phyloP scores from a whole-genome alignment of 2,113 vertebrate species.

The Heliornis fulica region DNA sequence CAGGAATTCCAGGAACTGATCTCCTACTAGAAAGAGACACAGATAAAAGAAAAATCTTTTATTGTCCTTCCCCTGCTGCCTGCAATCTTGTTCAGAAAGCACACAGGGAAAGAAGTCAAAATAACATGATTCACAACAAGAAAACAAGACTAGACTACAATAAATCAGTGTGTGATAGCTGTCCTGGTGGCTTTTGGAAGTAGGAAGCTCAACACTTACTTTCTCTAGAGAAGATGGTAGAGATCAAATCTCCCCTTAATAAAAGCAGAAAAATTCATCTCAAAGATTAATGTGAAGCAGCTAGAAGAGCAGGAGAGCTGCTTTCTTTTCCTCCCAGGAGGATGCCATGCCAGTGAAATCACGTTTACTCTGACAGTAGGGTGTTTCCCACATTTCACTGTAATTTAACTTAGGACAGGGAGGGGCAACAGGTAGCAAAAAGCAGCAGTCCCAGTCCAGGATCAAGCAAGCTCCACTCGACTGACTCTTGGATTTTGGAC shows the following conservation, averaged over 20 bases:
- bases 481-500: neutral
- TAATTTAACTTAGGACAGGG: neutral
- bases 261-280: neutral
- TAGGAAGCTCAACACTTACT: no score
- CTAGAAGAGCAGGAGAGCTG: neutral
- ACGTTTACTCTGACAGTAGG: neutral
- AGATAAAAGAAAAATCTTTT: neutral
- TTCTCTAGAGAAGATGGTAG: neutral
- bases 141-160: neutral
- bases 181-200: neutral
- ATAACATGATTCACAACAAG: neutral
- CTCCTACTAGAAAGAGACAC: neutral
- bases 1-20: neutral
- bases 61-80: neutral
- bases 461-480: neutral
- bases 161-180: neutral
- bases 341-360: neutral
- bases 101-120: neutral
- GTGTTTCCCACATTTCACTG: neutral
- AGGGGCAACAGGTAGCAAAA: neutral
- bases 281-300: neutral
- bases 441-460: neutral
- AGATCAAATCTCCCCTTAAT: neutral
- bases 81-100: neutral
- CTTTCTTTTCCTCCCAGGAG: neutral